Conservation (phyloP, 2,113 vertebrate genomes). For the Desmodus rotundus region DNA sequence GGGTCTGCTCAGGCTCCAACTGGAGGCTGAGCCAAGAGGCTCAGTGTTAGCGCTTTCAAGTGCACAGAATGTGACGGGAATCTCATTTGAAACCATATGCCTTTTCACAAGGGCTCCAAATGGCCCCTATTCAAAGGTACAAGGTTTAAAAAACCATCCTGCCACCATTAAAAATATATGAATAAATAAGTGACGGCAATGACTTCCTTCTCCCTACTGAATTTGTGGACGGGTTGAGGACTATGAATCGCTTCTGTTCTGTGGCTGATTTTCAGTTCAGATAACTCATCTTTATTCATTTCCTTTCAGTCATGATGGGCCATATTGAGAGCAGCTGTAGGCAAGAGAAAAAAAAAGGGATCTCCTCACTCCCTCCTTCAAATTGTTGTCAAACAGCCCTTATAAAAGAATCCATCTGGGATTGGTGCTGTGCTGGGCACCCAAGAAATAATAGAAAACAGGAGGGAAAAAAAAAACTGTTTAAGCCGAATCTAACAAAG, state of each 20-base stretch:
- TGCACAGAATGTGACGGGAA: slow-evolving; percentile 31
- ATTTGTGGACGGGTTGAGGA: background rate
- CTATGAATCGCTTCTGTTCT: slow-evolving; percentile 44
- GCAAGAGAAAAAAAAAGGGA: slow-evolving; percentile 63
- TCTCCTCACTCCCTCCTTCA: slow-evolving; percentile 48
- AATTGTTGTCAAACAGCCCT: slow-evolving; percentile 61
- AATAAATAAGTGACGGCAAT: slow-evolving; percentile 40
- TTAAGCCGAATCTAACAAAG: background rate
- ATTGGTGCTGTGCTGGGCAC: slow-evolving; percentile 36
- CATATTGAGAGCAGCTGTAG: slow-evolving; percentile 79
- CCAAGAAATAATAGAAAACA: slow-evolving; percentile 72
- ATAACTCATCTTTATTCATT: slow-evolving; percentile 84
- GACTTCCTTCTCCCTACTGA: slow-evolving; percentile 43
- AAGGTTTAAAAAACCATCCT: slow-evolving; percentile 28
- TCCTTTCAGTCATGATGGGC: slow-evolving; percentile 78
- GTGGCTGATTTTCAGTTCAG: slow-evolving; percentile 75
- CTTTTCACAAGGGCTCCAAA: slow-evolving; percentile 33
- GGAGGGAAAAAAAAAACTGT: slow-evolving; percentile 39
- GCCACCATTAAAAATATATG: slow-evolving; percentile 53
- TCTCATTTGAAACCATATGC: slow-evolving; percentile 56
- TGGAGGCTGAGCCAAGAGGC: background rate
- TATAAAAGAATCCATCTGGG: slow-evolving; percentile 68
- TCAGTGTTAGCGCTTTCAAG: slow-evolving; percentile 28
- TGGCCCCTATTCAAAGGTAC: slow-evolving; percentile 46
- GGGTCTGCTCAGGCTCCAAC: slow-evolving; percentile 28